Conservation (phyloP, 2,797 vertebrate genomes). For the Labeo calbasu region DNA sequence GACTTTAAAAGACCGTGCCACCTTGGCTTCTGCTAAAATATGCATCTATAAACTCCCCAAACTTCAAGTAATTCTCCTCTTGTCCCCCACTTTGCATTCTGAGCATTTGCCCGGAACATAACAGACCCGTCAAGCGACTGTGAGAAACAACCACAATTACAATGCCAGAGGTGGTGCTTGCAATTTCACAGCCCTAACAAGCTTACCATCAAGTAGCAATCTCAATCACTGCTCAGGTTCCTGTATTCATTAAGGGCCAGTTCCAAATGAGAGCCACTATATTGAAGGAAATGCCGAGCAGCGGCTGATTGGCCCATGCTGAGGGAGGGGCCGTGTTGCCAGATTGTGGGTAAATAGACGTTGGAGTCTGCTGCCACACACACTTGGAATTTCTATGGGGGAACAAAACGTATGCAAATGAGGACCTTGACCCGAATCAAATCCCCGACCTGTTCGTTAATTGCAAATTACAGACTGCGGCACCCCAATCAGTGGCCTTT, state of each 20-base stretch:
- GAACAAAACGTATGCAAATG: constrained; percentile 76
- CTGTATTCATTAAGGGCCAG: constrained; percentile 78
- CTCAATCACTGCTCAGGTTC: constrained; percentile 76
- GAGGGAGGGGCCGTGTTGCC: constrained; percentile 48
- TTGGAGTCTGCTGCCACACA: constrained; percentile 42
- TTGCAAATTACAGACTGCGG: constrained; percentile 84
- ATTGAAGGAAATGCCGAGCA: constrained; percentile 70
- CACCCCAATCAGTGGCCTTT: constrained; percentile 83
- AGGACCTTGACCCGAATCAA: constrained; percentile 83
- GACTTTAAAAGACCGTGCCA: background rate
- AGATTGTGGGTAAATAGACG: constrained; percentile 63
- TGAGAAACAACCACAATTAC: constrained; percentile 53
- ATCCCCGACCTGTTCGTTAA: constrained; percentile 81
- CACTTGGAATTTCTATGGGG: constrained; percentile 69
- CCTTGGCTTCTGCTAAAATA: constrained; percentile 15
- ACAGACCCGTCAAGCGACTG: constrained; percentile 47
- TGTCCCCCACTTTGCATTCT: constrained; percentile 34
- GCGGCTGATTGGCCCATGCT: constrained; percentile 59
- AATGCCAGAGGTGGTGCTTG: constrained; percentile 69
- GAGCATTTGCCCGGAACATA: constrained; percentile 41
- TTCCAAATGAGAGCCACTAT: constrained; percentile 71
- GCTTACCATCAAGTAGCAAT: constrained; percentile 78
- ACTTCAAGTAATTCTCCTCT: constrained; percentile 19
- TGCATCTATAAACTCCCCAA: constrained; percentile 35
- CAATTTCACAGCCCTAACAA: constrained; percentile 76